Evolutionary conservation across 2,888 invertebrate genomes (phyloP), one percentile per base, ranked within the genome.

Genomic region (Tinea semifulvella): DNA sequence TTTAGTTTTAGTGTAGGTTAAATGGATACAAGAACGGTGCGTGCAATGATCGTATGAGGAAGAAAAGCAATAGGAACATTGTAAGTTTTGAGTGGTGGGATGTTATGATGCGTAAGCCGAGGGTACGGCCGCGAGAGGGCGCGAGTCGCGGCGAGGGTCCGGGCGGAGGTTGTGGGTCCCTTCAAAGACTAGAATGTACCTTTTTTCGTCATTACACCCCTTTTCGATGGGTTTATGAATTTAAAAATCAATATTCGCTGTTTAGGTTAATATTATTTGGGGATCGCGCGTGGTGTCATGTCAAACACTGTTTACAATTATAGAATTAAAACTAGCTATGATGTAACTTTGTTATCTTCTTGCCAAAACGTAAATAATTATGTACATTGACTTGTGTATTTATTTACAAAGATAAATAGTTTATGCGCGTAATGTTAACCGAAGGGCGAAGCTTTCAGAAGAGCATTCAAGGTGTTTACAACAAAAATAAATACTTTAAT

Each of bases 41-140:
- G 75, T 69, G 77, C 74, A 68, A 89, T 61, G 87, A 63, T 77
- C 80, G 77, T 73, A 80, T 80, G 80, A 80, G 79, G 80, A 80
- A 80, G 77, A 80, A 80, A 74, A 72, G 67, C 67, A 77, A 74
- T 63, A 70, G 76, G 58, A 80, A 76, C 73, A 80, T 75, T 65
- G 79, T 79, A 80, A 80, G 79, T 79, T 5, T 19, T 7, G 5
- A n/a, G 11, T n/a, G n/a, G n/a, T n/a, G n/a, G n/a, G n/a, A n/a
- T 7, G 31, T 31, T n/a, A n/a, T 5, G 4, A n/a, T 5, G 11
- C n/a, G 31, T 31, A 11, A 5, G 7, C 31, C 13, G 31, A 11
- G 13, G 31, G 7, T 13, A 10, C n/a, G 19, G 38, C n/a, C 13
- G 2, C n/a, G 7, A 11, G 13, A 11, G 7, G 35, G n/a, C 7